phyloP scores from a whole-genome alignment of 2,888 invertebrate species.

The Drosophila cracens region DNA sequence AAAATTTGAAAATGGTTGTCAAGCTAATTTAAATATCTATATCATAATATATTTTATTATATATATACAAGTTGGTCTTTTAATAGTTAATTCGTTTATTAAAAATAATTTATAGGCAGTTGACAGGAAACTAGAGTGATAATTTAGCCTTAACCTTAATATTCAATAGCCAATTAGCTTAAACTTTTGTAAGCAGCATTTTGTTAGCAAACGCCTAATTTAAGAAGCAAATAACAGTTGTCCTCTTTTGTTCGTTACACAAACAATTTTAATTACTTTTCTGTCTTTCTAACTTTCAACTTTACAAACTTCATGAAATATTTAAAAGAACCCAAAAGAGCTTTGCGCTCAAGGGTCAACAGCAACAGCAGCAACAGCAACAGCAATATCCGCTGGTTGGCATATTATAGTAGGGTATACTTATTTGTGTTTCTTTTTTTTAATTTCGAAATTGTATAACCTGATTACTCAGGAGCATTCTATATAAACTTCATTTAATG shows the following conservation, averaged over 20 bases:
- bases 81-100: neutral
- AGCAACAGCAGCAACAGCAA: neutral
- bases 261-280: slow-evolving; percentile 9
- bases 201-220: neutral
- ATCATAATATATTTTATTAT: neutral
- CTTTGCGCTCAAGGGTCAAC: neutral
- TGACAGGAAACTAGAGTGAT: too few relatives aligned
- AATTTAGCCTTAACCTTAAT: neutral
- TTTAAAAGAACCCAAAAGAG: slow-evolving; percentile 7
- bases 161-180: neutral
- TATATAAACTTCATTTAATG: slow-evolving; percentile 47
- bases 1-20: neutral
- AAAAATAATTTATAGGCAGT: neutral
- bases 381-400: slow-evolving; percentile 16
- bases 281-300: neutral
- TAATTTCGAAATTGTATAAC: slow-evolving; percentile 73
- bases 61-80: neutral
- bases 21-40: neutral
- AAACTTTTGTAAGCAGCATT: neutral
- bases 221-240: neutral
- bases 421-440: slow-evolving; percentile 58
- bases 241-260: neutral
- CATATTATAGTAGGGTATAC: slow-evolving; percentile 25
- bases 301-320: neutral
- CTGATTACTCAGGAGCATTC: slow-evolving; percentile 60